A percentile compares a stretch with the other conserved stretches of the same genome.
phyloP scores from a whole-genome alignment of 2,797 vertebrate genomes.

The Mormyrops boulengeri region DNA sequence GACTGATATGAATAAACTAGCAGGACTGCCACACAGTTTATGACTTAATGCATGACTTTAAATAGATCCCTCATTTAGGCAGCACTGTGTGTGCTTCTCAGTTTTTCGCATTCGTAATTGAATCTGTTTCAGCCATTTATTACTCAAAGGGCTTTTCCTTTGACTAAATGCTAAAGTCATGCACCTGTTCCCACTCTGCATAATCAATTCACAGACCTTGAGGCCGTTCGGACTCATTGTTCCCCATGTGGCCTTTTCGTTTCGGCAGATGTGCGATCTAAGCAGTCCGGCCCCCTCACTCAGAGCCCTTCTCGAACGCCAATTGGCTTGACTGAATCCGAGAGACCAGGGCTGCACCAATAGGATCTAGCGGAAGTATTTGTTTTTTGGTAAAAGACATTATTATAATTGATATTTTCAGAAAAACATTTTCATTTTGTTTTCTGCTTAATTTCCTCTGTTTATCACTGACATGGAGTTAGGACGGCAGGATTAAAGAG shows the following conservation, averaged over 20 bases:
- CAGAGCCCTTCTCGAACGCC: not conserved
- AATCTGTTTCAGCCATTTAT: not conserved
- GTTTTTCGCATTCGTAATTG: not conserved
- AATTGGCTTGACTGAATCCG: not conserved
- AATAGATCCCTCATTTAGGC: not conserved
- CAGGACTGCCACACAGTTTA: not conserved
- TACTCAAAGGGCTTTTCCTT: not conserved
- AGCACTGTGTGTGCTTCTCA: not conserved
- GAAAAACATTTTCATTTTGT: constrained; percentile 18
- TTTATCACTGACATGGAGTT: constrained; percentile 26
- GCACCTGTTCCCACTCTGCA: not conserved
- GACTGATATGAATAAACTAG: constrained; percentile 5
- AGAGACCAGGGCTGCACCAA: not conserved
- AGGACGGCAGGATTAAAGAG: constrained; percentile 22
- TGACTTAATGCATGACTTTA: not conserved
- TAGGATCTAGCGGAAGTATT: not conserved
- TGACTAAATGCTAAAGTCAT: not conserved
- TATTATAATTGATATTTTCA: constrained; percentile 23
- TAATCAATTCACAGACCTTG: not conserved
- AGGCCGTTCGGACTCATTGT: not conserved
- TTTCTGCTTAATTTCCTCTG: constrained; percentile 26
- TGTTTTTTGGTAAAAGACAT: not conserved
- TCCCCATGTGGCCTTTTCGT: not conserved
- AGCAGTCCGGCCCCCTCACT: not conserved
- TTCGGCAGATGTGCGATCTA: not conserved